Evolutionary conservation across 2,797 vertebrate genomes (phyloP), one percentile per base, ranked within the genome.

Genomic region (Mareca strepera): DNA sequence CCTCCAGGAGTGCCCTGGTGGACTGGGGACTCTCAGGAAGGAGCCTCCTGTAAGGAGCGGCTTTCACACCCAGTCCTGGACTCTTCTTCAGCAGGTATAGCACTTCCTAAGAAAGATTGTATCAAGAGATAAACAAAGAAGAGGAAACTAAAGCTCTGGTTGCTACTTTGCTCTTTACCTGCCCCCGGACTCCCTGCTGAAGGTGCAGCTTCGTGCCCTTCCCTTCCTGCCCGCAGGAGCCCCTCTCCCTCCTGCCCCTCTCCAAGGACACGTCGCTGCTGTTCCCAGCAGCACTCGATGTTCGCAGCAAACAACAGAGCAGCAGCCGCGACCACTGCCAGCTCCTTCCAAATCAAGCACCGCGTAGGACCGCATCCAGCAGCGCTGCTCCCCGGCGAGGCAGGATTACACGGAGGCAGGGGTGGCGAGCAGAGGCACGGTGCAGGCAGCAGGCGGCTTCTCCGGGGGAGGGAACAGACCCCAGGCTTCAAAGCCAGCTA

Each of bases 401-500:
- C 63, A 79, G 80, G 73, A 88, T 84, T 66, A 72, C 53, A 70
- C 7, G 11, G 15, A 8, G 88, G 88, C 91, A 94, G 80, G 60
- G 86, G 73, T 1, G n/a, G 21, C 3, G 1, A 73, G 70, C 86
- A 62, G 33, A 73, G 66, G 86, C 35, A 33, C 64, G 43, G 4
- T 1, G 23, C 23, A 6, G 53, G 76, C 12, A 53, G 60, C 62
- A 44, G 52, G 11, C 31, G 87, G 41, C 37, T 62, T 55, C 59
- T 84, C 59, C 0, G 43, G 82, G 79, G 94, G 89, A 89, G 39
- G 60, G 39, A 75, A 82, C 74, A 86, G 88, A 88, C 77, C 77
- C 80, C 77, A 52, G 70, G 59, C 74, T 93, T 91, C 80, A 92
- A 90, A 92, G 90, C 7, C 17, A n/a, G 41, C 92, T 93, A 82